Conservation (phyloP, 2,888 invertebrate genomes). For the Rhagonycha fulva region DNA sequence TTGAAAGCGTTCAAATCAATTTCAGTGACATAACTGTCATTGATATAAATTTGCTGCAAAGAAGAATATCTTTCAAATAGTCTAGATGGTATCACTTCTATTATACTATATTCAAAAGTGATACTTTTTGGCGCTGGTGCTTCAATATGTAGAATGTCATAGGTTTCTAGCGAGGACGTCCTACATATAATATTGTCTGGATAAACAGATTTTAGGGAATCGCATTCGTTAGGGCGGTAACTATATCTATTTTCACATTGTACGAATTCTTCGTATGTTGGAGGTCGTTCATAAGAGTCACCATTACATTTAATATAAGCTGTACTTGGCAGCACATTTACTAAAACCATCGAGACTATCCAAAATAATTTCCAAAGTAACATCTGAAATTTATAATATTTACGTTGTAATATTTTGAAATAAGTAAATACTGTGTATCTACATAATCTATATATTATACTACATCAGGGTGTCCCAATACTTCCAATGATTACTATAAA, state of each 20-base stretch:
- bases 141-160: too few species aligned
- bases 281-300: not conserved
- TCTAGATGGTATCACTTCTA: not conserved
- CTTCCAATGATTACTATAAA: too few species aligned
- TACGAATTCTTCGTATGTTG: not conserved
- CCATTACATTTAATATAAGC: not conserved
- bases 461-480: too few species aligned
- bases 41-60: not conserved
- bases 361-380: not conserved
- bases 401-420: too few species aligned
- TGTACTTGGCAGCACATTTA: not conserved
- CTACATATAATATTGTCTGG: not conserved
- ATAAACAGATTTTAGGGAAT: not conserved
- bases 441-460: too few species aligned
- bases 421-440: too few species aligned
- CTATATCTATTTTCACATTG: too few species aligned
- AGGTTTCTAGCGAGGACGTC: not conserved
- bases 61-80: not conserved
- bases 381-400: too few species aligned
- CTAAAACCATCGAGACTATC: not conserved
- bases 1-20: conserved; percentile 8
- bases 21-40: not conserved
- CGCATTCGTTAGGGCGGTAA: not conserved
- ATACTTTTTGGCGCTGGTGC: not conserved
- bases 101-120: not conserved